A percentile compares a stretch with the other conserved stretches of the same genome.
Evolutionary conservation across 2,113 vertebrate genomes (phyloP).

Genomic region (Cheirogaleus medius): DNA sequence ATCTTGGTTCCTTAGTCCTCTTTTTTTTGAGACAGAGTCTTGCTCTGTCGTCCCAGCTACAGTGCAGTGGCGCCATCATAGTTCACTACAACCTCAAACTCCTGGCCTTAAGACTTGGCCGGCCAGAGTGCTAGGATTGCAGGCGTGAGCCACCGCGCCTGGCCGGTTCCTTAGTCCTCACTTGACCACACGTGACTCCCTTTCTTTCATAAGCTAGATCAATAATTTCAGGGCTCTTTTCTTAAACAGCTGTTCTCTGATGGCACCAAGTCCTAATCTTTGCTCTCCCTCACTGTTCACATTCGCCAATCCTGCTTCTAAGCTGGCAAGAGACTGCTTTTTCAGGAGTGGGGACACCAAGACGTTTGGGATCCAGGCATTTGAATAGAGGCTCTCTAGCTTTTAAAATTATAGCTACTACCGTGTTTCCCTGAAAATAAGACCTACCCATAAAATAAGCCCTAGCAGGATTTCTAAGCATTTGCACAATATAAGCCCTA

Average conservation of each 20-base stretch:
- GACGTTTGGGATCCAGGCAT: background rate
- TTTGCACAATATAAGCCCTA: too few species aligned
- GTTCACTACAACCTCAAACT: too few species aligned
- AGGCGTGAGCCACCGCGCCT: too few species aligned
- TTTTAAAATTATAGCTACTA: background rate
- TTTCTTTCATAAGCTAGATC: background rate
- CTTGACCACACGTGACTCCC: background rate
- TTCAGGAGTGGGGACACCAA: background rate
- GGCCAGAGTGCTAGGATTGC: too few species aligned
- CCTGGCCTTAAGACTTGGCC: too few species aligned
- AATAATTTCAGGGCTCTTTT: background rate
- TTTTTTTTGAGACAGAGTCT: too few species aligned
- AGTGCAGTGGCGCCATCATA: too few species aligned
- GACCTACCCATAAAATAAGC: too few species aligned
- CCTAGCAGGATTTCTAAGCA: too few species aligned
- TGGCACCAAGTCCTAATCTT: background rate
- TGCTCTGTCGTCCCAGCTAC: too few species aligned
- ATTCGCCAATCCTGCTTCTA: background rate
- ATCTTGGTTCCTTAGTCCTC: background rate
- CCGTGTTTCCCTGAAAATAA: too few species aligned
- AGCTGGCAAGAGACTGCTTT: background rate
- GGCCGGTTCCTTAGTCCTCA: background rate
- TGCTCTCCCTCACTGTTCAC: fast-evolving
- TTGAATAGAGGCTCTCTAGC: background rate
- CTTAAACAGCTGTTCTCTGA: background rate